Percentiles rank a stretch among this genome's conserved stretches.
These are phyloP conservation scores for Hyaena hyaena DNA, from an alignment of 2,113 vertebrate genomes.

Conservation along the genomic window DNA sequence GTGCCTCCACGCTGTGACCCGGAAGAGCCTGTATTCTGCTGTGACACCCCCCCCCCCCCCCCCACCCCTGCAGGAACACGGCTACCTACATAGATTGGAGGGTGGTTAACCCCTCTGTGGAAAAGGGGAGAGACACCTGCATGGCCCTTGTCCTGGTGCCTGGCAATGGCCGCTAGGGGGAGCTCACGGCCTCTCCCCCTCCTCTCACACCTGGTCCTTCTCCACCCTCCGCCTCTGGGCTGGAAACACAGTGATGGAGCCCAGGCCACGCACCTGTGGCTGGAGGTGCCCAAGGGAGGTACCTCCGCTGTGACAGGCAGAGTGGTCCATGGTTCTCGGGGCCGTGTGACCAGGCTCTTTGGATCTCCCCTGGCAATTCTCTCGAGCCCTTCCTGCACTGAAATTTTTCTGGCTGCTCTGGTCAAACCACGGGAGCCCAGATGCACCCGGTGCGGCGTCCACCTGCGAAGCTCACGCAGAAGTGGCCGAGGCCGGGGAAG, in stretches of 20 bases:
- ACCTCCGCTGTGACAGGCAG: not conserved
- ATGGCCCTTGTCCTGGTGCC: not conserved
- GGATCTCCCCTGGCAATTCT: not conserved
- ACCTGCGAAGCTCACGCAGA: not conserved
- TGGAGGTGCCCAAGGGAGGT: not conserved
- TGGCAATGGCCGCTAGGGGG: not conserved
- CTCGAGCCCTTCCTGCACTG: too few relatives aligned
- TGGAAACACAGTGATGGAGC: not conserved
- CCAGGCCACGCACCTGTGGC: not conserved
- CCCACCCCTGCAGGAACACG: not conserved
- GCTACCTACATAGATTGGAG: not conserved
- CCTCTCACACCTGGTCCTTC: too few relatives aligned
- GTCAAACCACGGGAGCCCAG: not conserved
- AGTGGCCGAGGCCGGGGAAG: rapidly evolving
- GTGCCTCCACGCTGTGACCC: not conserved
- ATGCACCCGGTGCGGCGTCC: not conserved
- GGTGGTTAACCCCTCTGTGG: not conserved
- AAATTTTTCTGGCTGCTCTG: not conserved
- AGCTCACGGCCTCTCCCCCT: not conserved
- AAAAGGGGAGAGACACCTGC: not conserved
- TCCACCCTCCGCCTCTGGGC: not conserved
- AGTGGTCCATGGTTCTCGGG: not conserved
- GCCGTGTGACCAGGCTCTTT: not conserved
- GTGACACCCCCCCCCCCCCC: too few relatives aligned
- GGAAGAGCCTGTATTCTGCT: not conserved